Evolutionary conservation across 2,113 vertebrate genomes (phyloP), one percentile per base, ranked within the genome.

Genomic region (Herpetotheres cachinnans): DNA sequence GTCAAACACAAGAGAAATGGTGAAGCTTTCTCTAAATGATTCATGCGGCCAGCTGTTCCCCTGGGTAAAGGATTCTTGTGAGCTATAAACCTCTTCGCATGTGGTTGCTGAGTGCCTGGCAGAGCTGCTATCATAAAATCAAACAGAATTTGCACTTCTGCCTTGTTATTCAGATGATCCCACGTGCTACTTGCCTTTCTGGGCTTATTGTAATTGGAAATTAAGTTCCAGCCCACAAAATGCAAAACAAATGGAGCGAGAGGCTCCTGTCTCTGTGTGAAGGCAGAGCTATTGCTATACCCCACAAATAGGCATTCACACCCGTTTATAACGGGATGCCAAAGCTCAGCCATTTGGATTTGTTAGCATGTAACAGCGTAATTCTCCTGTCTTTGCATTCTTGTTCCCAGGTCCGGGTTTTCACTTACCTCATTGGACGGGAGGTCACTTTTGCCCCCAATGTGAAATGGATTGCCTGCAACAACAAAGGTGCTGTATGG

Each of bases 381-480:
- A 73, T 44, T 58, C 32, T 76, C 21, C 66, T 65, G 1, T 11
- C 44, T 63, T 58, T 91, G n/a, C 1, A 0, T 59, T 73, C 87
- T 11, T 16, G 8, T 83, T 85, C 44, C 24, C 93, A 99, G 99
- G 99, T 99, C 32, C 99, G 99, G 10, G 98, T 99, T 73, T 99
- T 99, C 98, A 99, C 99, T 3, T 99, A 99, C 93, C 98, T 99
- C 76, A 99, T 99, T 52, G 99, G 99, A 58, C 98, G 99, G 65
- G 99, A 99, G 89, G 98, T 99, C 97, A 99, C 99, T 3, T 99
- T 99, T 86, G 99, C 99, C 32, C 98, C 99, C 8, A 99, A 98
- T 2, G 98, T 99, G 73, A 99, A 99, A 92, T 99, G 99, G 99
- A 99, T 99, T 1, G 99, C 99, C 32, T 99, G 99, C 98, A 99